Conservation (phyloP, 2,797 vertebrate species). For the Danio kyathit region DNA sequence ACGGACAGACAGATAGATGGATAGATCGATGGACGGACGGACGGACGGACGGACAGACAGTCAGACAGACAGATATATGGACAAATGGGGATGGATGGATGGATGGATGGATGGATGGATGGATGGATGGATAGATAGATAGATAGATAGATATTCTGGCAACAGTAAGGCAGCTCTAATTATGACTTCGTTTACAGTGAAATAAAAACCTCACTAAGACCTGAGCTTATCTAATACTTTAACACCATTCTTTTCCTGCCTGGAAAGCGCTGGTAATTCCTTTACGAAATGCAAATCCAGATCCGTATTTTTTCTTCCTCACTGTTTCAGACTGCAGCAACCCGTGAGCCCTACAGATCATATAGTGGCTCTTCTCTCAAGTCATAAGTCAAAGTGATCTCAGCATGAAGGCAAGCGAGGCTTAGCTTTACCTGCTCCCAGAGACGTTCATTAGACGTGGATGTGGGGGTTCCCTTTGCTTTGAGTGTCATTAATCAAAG, state of each 20-base stretch:
- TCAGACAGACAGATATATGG: too few relatives aligned
- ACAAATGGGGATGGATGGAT: too few relatives aligned
- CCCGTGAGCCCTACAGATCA: conserved; percentile 21
- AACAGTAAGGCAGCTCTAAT: background rate
- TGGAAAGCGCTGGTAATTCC: background rate
- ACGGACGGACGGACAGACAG: too few relatives aligned
- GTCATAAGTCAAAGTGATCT: conserved; percentile 45
- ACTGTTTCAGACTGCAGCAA: conserved; percentile 7
- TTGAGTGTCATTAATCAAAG: conserved; percentile 73
- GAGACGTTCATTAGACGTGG: conserved; percentile 72
- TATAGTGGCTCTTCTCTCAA: conserved; percentile 35
- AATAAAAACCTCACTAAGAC: background rate
- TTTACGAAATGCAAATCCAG: background rate
- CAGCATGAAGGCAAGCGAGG: conserved; percentile 49
- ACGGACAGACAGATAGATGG: too few relatives aligned
- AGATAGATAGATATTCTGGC: background rate
- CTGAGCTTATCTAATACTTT: background rate
- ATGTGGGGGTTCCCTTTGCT: conserved; percentile 61
- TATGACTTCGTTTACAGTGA: background rate
- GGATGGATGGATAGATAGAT: too few relatives aligned
- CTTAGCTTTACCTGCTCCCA: conserved; percentile 64
- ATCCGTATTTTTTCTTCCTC: background rate
- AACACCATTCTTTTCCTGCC: background rate
- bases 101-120: too few relatives aligned
- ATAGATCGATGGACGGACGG: too few relatives aligned